phyloP scores from a whole-genome alignment of 1,140 invertebrate species.

The Brachionus asplanchnoidis region DNA sequence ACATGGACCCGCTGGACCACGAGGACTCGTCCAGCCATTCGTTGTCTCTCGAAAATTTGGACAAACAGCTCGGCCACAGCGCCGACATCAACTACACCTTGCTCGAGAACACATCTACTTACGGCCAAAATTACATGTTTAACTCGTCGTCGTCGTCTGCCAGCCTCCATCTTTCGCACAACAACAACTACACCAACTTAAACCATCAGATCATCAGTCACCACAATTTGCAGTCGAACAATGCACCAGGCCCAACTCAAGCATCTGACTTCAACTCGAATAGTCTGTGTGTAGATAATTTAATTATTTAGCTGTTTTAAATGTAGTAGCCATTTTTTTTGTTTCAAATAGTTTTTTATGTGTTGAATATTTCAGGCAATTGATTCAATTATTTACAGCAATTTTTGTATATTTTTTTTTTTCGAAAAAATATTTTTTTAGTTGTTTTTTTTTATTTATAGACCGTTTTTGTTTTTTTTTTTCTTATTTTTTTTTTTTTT shows the following conservation, averaged over 20 bases:
- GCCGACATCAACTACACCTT: not conserved
- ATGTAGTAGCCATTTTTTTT: not conserved
- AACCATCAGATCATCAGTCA: slow-evolving; percentile 6
- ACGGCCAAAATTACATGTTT: not conserved
- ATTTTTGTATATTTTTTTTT: not conserved
- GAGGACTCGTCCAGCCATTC: slow-evolving; percentile 8
- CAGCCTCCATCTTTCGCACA: not conserved
- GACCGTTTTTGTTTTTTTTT: not conserved
- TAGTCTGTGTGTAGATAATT: slow-evolving; percentile 33
- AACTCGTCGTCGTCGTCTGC: not conserved
- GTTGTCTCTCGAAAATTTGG: not conserved
- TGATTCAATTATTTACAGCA: not conserved
- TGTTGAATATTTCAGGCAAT: not conserved
- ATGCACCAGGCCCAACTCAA: not conserved
- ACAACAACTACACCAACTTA: not conserved
- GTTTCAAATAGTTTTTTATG: not conserved
- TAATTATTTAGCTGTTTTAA: not conserved
- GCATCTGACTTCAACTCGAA: not conserved
- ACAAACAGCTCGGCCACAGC: not conserved
- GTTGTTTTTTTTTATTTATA: not conserved
- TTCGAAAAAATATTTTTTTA: not conserved
- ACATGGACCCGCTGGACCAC: not conserved
- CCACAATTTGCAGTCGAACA: not conserved
- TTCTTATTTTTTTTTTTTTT: not conserved
- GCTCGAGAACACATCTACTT: not conserved